A percentile compares a stretch with the other conserved stretches of the same genome.
Conservation (phyloP, 2,113 vertebrate species). For the Chaetorhynchus papuensis region DNA sequence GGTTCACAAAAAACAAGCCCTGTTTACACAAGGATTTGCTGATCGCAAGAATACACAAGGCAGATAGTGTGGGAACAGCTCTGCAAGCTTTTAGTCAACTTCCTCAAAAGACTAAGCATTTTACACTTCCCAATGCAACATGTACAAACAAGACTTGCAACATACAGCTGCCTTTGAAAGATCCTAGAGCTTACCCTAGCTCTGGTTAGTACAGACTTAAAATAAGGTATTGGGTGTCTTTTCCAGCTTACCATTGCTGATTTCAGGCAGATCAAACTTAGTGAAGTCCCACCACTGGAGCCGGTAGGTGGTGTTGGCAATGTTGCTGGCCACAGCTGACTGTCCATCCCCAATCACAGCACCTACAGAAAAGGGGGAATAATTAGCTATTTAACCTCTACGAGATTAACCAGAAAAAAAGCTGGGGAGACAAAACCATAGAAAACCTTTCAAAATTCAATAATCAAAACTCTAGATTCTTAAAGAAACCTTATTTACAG, state of each 20-base stretch:
- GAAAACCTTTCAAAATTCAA: not conserved
- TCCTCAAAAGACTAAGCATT: not conserved
- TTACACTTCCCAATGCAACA: not conserved
- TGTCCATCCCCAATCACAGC: constrained; percentile 97
- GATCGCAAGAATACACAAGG: not conserved
- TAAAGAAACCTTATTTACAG: not conserved
- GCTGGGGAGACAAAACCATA: not conserved
- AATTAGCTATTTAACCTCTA: not conserved
- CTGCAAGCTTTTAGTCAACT: not conserved
- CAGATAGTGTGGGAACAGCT: not conserved
- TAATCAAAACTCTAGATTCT: not conserved
- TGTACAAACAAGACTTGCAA: not conserved
- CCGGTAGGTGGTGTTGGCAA: constrained; percentile 96
- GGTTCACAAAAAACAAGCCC: not conserved
- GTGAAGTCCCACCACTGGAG: constrained; percentile 99
- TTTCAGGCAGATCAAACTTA: constrained; percentile 96
- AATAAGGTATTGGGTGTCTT: not conserved
- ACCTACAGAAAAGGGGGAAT: constrained; percentile 67
- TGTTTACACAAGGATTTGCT: not conserved
- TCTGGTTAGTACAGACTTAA: not conserved
- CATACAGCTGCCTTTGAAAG: not conserved
- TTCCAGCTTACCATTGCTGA: constrained; percentile 90
- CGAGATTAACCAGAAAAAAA: not conserved
- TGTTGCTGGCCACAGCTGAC: constrained; percentile 98
- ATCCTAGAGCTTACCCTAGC: not conserved